Evolutionary conservation across 2,797 vertebrate genomes (phyloP).

Genomic region (Myiotriccus ornatus): DNA sequence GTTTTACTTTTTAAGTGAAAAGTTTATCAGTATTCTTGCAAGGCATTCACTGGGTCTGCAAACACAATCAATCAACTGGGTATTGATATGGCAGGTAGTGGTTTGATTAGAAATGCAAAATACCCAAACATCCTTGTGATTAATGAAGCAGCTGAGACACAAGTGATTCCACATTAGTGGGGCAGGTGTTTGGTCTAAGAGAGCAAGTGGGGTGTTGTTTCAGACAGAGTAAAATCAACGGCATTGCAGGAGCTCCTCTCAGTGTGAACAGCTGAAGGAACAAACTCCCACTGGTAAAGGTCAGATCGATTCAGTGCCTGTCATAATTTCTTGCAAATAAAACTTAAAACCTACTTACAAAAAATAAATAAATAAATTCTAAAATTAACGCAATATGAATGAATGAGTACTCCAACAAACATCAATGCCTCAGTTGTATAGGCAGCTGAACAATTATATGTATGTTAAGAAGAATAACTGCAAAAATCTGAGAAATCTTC

Average conservation of each 20-base stretch:
- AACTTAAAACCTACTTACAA: not conserved
- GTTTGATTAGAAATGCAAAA: slow-evolving; percentile 21
- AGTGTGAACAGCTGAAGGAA: not conserved
- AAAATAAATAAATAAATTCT: not conserved
- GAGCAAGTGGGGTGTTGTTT: not conserved
- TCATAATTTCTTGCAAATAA: not conserved
- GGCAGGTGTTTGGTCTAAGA: not conserved
- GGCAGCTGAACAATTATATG: not conserved
- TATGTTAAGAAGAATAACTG: not conserved
- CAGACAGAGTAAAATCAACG: not conserved
- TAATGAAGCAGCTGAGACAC: not conserved
- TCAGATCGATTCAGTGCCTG: not conserved
- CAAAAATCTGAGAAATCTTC: not conserved
- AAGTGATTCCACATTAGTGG: not conserved
- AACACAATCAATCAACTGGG: not conserved
- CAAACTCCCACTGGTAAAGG: not conserved
- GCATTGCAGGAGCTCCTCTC: not conserved
- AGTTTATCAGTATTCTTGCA: not conserved
- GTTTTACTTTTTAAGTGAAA: not conserved
- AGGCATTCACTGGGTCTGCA: not conserved
- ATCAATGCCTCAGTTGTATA: not conserved
- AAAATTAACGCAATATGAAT: not conserved
- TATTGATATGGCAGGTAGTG: not conserved
- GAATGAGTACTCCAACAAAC: not conserved
- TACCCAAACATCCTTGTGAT: not conserved